Evolutionary conservation across 2,113 vertebrate species (phyloP).

Genomic region (Heloderma charlesbogerti): DNA sequence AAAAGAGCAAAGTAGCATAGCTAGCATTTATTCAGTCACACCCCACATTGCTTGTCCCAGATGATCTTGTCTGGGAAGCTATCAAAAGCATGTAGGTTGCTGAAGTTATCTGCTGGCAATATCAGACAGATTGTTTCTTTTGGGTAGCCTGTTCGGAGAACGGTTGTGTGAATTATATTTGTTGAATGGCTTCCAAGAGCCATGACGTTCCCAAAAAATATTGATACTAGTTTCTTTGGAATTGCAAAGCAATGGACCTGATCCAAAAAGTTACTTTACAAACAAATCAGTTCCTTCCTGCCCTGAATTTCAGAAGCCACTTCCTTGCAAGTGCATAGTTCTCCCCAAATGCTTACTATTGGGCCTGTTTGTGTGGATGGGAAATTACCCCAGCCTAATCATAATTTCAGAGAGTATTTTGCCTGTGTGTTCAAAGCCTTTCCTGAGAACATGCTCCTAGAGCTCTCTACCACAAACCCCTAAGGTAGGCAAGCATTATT

Average conservation of each 20-base stretch:
- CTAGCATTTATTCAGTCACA: not conserved
- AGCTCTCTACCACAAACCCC: not conserved
- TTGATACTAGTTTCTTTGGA: not conserved
- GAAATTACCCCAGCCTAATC: not conserved
- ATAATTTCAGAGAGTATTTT: not conserved
- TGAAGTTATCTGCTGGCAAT: not conserved
- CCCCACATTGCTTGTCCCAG: not conserved
- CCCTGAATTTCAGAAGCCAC: not conserved
- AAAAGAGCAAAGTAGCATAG: not conserved
- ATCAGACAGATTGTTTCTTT: conserved; percentile 14
- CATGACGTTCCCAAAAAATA: not conserved
- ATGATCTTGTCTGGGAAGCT: not conserved
- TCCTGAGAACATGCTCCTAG: not conserved
- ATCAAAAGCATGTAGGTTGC: rapidly evolving
- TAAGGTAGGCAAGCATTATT: not conserved
- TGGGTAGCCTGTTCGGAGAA: not conserved
- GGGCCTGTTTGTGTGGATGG: not conserved
- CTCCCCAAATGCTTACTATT: not conserved
- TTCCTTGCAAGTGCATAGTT: not conserved
- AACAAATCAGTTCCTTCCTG: not conserved
- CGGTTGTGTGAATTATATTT: not conserved
- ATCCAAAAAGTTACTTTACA: not conserved
- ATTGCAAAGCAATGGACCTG: not conserved
- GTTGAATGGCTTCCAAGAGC: not conserved
- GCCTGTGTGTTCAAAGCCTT: not conserved